Conservation (phyloP, 2,888 invertebrate species). For the Pyrgus malvae region DNA sequence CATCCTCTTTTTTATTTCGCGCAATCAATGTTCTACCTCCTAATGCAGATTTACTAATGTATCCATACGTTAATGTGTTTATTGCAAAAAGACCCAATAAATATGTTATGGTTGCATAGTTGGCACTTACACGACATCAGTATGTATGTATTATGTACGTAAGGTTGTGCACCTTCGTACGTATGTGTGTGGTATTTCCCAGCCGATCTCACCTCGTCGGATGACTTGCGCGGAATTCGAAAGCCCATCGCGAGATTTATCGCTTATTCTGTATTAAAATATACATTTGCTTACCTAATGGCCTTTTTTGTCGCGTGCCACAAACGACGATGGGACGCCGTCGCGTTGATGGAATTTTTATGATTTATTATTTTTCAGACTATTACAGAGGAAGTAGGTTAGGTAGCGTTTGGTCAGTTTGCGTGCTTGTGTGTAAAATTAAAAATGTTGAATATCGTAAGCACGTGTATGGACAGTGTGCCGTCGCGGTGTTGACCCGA, state of each 20-base stretch:
- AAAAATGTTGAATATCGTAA: slow-evolving; percentile 25
- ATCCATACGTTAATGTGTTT: slow-evolving; percentile 17
- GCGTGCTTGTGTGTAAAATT: not conserved
- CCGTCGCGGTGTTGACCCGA: slow-evolving; percentile 48
- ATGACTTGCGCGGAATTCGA: slow-evolving; percentile 80
- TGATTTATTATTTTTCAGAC: slow-evolving; percentile 54
- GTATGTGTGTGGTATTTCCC: slow-evolving; percentile 76
- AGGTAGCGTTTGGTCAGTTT: slow-evolving; percentile 8
- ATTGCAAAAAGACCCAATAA: slow-evolving; percentile 43
- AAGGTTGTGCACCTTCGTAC: slow-evolving; percentile 53
- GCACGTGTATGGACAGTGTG: slow-evolving; percentile 26
- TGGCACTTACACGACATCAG: slow-evolving; percentile 56
- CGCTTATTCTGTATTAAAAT: slow-evolving; percentile 80
- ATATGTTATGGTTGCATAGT: slow-evolving; percentile 49
- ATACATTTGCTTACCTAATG: slow-evolving; percentile 78
- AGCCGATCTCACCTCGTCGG: slow-evolving; percentile 77
- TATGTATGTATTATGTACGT: slow-evolving; percentile 56
- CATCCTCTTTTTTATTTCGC: slow-evolving; percentile 2
- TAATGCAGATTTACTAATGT: slow-evolving; percentile 40
- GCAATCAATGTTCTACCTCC: slow-evolving; percentile 35
- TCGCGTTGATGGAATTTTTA: slow-evolving; percentile 60
- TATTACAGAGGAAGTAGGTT: slow-evolving; percentile 5
- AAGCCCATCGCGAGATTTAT: slow-evolving; percentile 81
- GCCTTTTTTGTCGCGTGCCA: slow-evolving; percentile 77
- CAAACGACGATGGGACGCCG: slow-evolving; percentile 53